These are phyloP conservation scores for Etheostoma cragini DNA, from an alignment of 2,113 vertebrate species.

Conservation along the genomic window DNA sequence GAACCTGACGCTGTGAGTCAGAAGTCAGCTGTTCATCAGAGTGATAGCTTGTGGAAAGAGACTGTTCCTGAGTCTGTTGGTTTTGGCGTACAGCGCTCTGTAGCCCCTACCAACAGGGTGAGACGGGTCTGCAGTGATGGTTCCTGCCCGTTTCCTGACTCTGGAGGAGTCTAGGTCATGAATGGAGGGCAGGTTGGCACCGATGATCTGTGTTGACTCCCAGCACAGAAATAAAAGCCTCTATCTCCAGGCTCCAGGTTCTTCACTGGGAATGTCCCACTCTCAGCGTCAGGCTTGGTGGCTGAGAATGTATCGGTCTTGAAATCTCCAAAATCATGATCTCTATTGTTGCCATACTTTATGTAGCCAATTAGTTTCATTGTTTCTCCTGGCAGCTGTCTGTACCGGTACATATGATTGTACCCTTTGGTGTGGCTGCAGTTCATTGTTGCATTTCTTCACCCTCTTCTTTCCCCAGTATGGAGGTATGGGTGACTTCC, in stretches of 20 bases:
- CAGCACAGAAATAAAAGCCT: slow-evolving; percentile 61
- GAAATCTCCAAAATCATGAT: no score
- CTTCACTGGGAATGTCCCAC: slow-evolving; percentile 20
- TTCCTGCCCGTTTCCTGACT: no score
- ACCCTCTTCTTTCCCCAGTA: no score
- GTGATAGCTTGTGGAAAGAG: no score
- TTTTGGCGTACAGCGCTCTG: no score
- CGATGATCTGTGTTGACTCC: slow-evolving; percentile 5
- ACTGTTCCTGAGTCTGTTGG: no score
- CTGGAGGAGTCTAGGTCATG: no score
- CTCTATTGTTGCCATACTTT: rapidly evolving
- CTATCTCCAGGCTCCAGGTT: slow-evolving; percentile 18
- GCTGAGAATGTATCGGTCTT: not conserved
- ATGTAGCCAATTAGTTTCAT: slow-evolving; percentile 63
- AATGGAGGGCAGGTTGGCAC: no score
- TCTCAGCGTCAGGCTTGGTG: not conserved
- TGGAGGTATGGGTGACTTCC: slow-evolving; percentile 28
- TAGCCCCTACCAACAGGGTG: no score
- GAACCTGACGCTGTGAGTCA: no score
- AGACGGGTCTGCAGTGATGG: no score
- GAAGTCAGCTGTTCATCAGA: no score
- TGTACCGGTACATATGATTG: slow-evolving; percentile 55
- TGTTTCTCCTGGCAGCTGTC: slow-evolving; percentile 54
- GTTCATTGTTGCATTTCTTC: not conserved
- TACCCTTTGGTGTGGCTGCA: slow-evolving; percentile 45